These are phyloP conservation scores for Rhogogaster chlorosoma DNA, from an alignment of 2,888 invertebrate genomes.

Conservation along the genomic window DNA sequence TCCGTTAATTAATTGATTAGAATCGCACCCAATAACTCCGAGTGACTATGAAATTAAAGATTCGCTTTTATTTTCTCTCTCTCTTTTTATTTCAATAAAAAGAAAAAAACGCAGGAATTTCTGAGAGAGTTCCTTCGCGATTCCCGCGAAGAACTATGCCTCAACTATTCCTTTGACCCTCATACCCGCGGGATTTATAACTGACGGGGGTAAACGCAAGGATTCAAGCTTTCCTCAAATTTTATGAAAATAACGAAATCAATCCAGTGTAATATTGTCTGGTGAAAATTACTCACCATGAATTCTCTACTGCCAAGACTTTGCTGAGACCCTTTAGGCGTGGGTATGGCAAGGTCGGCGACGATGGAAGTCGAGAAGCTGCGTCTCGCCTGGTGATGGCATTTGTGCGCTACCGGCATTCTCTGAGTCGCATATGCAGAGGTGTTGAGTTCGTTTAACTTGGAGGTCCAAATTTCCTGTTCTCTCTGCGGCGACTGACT, in stretches of 20 bases:
- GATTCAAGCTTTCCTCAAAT: not conserved
- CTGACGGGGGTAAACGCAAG: not conserved
- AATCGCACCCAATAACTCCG: not conserved
- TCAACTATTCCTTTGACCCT: not conserved
- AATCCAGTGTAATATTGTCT: not conserved
- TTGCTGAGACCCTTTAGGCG: slow-evolving; percentile 72
- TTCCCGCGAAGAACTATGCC: not conserved
- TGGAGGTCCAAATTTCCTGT: slow-evolving; percentile 69
- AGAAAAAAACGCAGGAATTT: not conserved
- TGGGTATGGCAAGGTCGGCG: slow-evolving; percentile 67
- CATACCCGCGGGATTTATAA: not conserved
- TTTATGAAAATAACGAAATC: not conserved
- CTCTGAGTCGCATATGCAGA: slow-evolving; percentile 67
- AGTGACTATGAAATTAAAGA: not conserved
- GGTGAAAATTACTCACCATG: slow-evolving; percentile 66
- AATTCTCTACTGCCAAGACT: slow-evolving; percentile 71
- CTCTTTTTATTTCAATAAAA: no score
- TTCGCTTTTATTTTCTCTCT: no score
- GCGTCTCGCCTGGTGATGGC: slow-evolving; percentile 69
- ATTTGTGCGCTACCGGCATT: slow-evolving; percentile 63
- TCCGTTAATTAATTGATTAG: slow-evolving; percentile 34
- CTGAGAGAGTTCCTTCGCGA: not conserved
- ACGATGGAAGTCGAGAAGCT: slow-evolving; percentile 73
- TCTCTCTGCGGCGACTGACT: slow-evolving; percentile 70
- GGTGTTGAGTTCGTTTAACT: slow-evolving; percentile 62